These are phyloP conservation scores for Heliopora coerulea DNA, from an alignment of 92 coral and sea anemone species.

Conservation along the genomic window DNA sequence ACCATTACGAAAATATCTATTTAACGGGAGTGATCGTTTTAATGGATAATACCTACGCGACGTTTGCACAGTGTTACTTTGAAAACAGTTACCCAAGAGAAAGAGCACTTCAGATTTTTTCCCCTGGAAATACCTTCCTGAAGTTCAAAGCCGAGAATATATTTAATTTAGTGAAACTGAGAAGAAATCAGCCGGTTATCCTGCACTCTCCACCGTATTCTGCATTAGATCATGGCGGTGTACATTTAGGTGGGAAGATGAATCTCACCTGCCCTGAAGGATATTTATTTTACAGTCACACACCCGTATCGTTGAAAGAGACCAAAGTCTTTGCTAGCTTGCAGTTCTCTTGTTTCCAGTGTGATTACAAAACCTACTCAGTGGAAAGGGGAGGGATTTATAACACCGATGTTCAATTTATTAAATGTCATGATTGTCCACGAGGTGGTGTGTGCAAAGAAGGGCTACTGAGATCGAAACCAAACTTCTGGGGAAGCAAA, in stretches of 20 bases:
- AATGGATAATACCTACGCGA: not conserved
- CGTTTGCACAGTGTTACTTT: not conserved
- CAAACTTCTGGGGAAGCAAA: not conserved
- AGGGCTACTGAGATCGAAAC: not conserved
- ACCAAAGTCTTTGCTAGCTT: constrained; percentile 18
- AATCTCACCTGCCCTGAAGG: not conserved
- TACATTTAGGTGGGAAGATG: not conserved
- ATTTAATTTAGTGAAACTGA: not conserved
- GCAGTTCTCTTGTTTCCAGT: not conserved
- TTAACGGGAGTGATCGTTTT: not conserved
- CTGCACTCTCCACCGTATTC: not conserved
- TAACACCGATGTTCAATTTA: not conserved
- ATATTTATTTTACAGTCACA: not conserved
- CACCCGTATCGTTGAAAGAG: constrained; percentile 5
- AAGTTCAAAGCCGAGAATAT: not conserved
- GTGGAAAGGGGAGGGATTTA: not conserved
- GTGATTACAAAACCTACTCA: constrained; percentile 7
- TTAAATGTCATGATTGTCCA: not conserved
- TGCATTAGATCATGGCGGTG: not conserved
- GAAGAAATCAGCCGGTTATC: not conserved
- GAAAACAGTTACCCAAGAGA: not conserved
- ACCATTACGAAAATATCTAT: not conserved
- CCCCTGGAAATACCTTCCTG: not conserved
- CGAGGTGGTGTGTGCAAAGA: not conserved
- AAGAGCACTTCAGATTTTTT: not conserved